phyloP scores from a whole-genome alignment of 2,797 vertebrate genomes.

The Etheostoma nigrum region DNA sequence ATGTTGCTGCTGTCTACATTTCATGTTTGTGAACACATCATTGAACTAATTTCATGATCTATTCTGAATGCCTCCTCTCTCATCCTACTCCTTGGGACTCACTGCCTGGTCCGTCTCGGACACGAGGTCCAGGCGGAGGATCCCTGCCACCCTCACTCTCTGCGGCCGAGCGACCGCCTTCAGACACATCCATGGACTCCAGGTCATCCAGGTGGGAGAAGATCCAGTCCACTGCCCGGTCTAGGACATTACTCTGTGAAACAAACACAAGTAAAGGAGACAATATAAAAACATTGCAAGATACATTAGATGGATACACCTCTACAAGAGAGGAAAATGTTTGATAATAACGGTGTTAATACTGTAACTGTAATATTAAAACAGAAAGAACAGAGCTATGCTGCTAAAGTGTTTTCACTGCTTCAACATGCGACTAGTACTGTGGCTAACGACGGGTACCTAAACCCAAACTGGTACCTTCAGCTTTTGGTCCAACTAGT shows the following conservation, averaged over 20 bases:
- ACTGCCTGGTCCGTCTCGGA: slow-evolving; percentile 95
- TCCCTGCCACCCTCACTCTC: slow-evolving; percentile 91
- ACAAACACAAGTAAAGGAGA: slow-evolving; percentile 6
- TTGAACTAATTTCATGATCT: neutral
- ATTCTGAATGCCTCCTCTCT: neutral
- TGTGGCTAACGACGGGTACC: neutral
- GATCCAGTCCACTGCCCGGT: slow-evolving; percentile 98
- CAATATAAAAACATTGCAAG: neutral
- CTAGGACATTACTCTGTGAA: slow-evolving; percentile 92
- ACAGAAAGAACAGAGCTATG: neutral
- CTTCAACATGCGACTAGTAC: neutral
- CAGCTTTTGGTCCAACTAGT: neutral
- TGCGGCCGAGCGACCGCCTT: slow-evolving; percentile 93
- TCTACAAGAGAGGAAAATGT: neutral
- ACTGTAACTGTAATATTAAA: neutral
- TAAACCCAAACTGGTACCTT: neutral
- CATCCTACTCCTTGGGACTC: slow-evolving; percentile 74
- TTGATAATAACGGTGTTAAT: neutral
- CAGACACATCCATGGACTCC: slow-evolving; percentile 98
- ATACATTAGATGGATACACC: neutral
- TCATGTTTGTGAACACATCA: neutral
- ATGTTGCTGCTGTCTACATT: neutral
- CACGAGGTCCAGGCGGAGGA: slow-evolving; percentile 92
- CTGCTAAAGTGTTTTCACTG: neutral
- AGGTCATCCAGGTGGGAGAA: slow-evolving; percentile 98